Evolutionary conservation across 2,113 vertebrate species (phyloP).

Genomic region (Trematocara macrostoma): DNA sequence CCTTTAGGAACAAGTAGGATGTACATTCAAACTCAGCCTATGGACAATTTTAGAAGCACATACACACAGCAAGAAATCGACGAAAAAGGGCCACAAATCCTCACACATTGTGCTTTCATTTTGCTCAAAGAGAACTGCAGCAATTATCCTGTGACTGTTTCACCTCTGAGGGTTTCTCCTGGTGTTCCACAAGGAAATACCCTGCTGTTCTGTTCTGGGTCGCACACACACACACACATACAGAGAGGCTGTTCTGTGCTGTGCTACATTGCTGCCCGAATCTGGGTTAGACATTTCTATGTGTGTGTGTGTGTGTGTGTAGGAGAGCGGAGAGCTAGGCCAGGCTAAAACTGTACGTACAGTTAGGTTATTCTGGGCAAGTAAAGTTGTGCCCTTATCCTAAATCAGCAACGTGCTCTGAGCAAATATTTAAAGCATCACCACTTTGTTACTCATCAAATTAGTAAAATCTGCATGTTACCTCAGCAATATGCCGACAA

Average conservation of each 20-base stretch:
- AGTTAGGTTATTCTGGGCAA: background rate
- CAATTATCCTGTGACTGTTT: slow-evolving; percentile 31
- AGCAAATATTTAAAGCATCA: background rate
- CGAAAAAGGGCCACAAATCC: background rate
- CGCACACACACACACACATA: background rate
- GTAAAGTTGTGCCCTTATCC: background rate
- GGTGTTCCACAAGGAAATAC: slow-evolving; percentile 56
- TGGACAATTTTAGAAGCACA: background rate
- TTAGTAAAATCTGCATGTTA: background rate
- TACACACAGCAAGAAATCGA: background rate
- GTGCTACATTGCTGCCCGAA: slow-evolving; percentile 8
- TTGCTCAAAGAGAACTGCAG: slow-evolving; percentile 1
- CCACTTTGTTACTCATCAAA: background rate
- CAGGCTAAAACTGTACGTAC: background rate
- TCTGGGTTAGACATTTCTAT: slow-evolving; percentile 36
- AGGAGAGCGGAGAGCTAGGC: background rate
- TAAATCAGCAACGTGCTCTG: background rate
- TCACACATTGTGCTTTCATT: background rate
- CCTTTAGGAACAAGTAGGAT: background rate
- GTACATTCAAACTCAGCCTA: background rate
- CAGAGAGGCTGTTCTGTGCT: slow-evolving; percentile 1
- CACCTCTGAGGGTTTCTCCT: slow-evolving; percentile 44
- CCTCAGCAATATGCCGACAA: background rate
- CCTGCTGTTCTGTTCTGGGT: slow-evolving; percentile 44
- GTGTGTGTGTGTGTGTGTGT: background rate